Conservation (phyloP, 2,888 invertebrate genomes). For the Laothoe populi region DNA sequence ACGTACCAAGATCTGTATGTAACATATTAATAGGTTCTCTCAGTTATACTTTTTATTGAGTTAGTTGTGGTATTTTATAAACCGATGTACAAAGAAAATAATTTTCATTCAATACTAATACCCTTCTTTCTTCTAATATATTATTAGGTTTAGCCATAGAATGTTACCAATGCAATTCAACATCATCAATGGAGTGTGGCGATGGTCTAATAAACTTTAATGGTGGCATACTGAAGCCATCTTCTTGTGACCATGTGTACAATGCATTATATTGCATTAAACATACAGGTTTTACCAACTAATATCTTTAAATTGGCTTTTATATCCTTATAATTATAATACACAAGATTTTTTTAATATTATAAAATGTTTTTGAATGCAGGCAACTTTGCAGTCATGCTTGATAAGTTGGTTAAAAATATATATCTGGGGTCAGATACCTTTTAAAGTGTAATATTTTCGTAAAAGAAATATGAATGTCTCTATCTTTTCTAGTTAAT, state of each 20-base stretch:
- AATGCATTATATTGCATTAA: constrained; percentile 94
- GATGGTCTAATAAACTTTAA: constrained; percentile 87
- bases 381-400: too few species aligned
- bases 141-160: constrained; percentile 79
- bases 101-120: neutral
- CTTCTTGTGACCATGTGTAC: constrained; percentile 89
- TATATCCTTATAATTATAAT: neutral
- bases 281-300: constrained; percentile 83
- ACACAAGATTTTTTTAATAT: too few species aligned
- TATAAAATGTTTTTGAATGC: too few species aligned
- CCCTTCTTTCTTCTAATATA: constrained; percentile 27
- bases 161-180: constrained; percentile 92
- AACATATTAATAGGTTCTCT: too few species aligned
- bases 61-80: neutral
- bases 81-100: neutral
- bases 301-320: neutral
- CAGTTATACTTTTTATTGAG: too few species aligned
- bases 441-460: too few species aligned
- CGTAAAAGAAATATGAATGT: too few species aligned
- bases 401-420: too few species aligned
- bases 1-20: too few species aligned
- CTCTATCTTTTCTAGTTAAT: too few species aligned
- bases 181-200: constrained; percentile 87
- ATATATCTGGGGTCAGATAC: too few species aligned
- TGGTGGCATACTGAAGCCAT: constrained; percentile 82